Conservation (phyloP, 1,140 invertebrate species). For the Batillaria attramentaria region DNA sequence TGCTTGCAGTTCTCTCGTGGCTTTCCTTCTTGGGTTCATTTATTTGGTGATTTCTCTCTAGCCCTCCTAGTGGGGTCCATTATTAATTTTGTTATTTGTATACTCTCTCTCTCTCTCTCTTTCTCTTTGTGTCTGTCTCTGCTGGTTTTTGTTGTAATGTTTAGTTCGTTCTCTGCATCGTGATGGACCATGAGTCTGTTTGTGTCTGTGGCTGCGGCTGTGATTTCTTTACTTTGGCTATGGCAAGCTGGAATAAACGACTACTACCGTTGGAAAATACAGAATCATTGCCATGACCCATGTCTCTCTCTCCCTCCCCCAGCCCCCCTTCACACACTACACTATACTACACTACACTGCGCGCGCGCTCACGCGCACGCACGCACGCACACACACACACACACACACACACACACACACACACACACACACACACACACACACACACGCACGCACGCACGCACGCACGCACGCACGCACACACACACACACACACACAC, state of each 20-base stretch:
- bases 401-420: constrained; percentile 7
- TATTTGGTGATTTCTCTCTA: too few relatives aligned
- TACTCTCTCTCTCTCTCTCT: too few relatives aligned
- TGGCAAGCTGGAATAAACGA: too few relatives aligned
- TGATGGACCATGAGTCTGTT: too few relatives aligned
- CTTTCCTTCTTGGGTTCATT: too few relatives aligned
- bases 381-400: constrained; percentile 12
- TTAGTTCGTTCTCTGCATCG: not conserved
- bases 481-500: constrained; percentile 20
- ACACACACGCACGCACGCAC: not conserved
- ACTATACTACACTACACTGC: not conserved
- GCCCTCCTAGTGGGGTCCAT: too few relatives aligned
- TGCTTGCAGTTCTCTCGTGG: too few relatives aligned
- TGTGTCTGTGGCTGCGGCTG: not conserved
- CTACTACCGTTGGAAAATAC: too few relatives aligned
- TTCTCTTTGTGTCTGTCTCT: not conserved
- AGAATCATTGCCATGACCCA: too few relatives aligned
- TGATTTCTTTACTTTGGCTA: not conserved
- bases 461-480: constrained; percentile 17
- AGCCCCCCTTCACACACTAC: not conserved
- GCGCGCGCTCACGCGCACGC: not conserved
- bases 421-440: not conserved
- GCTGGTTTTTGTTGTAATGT: not conserved
- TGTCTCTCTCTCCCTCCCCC: constrained; percentile 5
- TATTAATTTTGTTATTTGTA: too few relatives aligned